phyloP scores from a whole-genome alignment of 2,113 vertebrate genomes.

The Hypanus sabinus region DNA sequence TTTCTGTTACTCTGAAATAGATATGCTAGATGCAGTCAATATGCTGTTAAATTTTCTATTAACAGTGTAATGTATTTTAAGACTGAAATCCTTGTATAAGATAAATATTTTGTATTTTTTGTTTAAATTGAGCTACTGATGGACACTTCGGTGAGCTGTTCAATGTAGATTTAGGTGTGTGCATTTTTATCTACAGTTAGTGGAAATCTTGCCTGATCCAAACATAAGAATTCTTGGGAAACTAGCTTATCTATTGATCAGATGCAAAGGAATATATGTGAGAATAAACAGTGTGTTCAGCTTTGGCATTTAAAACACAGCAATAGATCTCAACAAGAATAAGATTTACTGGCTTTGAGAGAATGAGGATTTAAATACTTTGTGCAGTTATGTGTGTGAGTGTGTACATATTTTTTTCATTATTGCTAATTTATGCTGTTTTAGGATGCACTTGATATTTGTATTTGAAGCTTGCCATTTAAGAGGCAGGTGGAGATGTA shows the following conservation, averaged over 20 bases:
- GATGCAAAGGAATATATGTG: background rate
- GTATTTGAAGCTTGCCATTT: conserved; percentile 1
- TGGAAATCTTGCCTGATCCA: background rate
- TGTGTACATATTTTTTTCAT: conserved; percentile 24
- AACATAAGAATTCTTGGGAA: background rate
- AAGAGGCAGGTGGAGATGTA: background rate
- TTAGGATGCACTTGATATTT: conserved; percentile 6
- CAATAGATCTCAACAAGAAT: background rate
- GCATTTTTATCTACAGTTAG: background rate
- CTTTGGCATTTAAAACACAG: conserved; percentile 14
- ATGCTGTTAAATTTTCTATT: background rate
- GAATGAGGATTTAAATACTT: background rate
- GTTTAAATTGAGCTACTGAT: background rate
- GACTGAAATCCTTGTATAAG: background rate
- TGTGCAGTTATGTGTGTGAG: background rate
- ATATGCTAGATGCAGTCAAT: background rate
- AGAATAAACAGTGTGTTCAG: background rate
- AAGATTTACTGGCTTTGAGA: background rate
- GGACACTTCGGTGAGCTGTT: background rate
- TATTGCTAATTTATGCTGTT: conserved; percentile 30
- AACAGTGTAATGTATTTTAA: background rate
- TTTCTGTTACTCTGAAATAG: background rate
- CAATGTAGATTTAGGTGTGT: background rate
- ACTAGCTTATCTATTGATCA: conserved; percentile 15
- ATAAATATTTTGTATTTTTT: conserved; percentile 31